These are phyloP conservation scores for Neuroterus valhalla DNA, from an alignment of 1,140 invertebrate species.

Conservation along the genomic window DNA sequence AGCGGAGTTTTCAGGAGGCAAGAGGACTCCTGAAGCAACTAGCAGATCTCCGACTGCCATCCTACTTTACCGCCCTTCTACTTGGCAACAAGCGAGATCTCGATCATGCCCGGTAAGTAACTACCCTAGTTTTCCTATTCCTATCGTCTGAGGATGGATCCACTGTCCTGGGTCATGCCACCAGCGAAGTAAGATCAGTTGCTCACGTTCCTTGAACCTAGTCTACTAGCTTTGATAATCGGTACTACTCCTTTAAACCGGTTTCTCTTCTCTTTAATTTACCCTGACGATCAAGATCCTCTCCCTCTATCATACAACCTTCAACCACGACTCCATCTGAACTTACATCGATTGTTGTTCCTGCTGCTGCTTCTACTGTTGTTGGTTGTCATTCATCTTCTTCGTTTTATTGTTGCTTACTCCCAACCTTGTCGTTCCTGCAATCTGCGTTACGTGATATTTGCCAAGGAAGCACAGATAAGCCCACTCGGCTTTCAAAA, in stretches of 20 bases:
- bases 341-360: background rate
- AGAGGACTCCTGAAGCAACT: conserved; percentile 83
- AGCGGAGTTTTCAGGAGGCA: conserved; percentile 84
- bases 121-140: conserved; percentile 31
- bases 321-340: background rate
- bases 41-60: conserved; percentile 80
- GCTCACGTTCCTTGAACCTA: conserved; percentile 38
- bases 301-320: conserved; percentile 37
- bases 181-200: conserved; percentile 37
- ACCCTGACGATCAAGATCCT: conserved; percentile 36
- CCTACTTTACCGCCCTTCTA: conserved; percentile 84
- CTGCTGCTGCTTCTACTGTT: background rate
- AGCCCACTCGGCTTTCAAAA: conserved; percentile 22
- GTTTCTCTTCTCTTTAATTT: conserved; percentile 43
- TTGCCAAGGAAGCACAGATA: conserved; percentile 12
- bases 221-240: conserved; percentile 37
- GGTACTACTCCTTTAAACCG: conserved; percentile 30
- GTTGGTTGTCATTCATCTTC: background rate
- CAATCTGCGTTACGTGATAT: conserved; percentile 18
- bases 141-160: conserved; percentile 25
- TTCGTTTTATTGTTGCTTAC: conserved; percentile 1
- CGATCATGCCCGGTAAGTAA: conserved; percentile 84
- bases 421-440: background rate
- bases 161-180: conserved; percentile 35
- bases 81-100: conserved; percentile 90